phyloP scores from a whole-genome alignment of 2,888 invertebrate species.

The Tethea ocularis region DNA sequence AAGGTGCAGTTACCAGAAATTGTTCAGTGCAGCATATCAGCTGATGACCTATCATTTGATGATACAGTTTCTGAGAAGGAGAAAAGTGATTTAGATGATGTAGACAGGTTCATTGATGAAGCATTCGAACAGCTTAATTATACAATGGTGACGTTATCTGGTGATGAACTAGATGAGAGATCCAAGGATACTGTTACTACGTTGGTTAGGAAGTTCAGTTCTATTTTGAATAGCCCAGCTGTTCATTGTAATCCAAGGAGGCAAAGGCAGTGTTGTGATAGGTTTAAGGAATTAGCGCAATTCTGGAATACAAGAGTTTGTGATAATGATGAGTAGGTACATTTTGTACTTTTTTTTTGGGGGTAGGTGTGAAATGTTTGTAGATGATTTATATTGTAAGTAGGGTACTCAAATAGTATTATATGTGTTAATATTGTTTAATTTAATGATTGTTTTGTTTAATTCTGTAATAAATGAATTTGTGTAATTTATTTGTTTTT shows the following conservation, averaged over 20 bases:
- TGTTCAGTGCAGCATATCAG: conserved; percentile 68
- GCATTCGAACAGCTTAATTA: conserved; percentile 64
- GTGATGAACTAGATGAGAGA: conserved; percentile 38
- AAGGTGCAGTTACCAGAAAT: conserved; percentile 51
- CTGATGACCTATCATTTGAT: conserved; percentile 64
- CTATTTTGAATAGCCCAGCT: conserved; percentile 53
- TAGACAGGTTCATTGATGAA: conserved; percentile 70
- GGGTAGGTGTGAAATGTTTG: conserved; percentile 12
- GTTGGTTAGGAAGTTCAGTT: conserved; percentile 66
- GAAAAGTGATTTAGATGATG: conserved; percentile 48
- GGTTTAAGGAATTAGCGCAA: conserved; percentile 67
- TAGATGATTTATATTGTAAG: not conserved
- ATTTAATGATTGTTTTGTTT: not conserved
- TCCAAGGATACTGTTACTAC: conserved; percentile 65
- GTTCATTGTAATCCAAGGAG: conserved; percentile 56
- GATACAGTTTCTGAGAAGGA: conserved; percentile 50
- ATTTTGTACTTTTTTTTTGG: conserved; percentile 6
- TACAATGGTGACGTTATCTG: conserved; percentile 46
- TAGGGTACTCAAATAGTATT: not conserved
- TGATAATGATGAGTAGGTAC: conserved; percentile 23
- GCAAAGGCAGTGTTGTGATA: conserved; percentile 57
- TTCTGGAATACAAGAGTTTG: conserved; percentile 63
- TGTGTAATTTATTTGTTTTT: not conserved
- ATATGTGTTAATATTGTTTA: not conserved
- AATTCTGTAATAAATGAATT: not conserved